A percentile compares a stretch with the other conserved stretches of the same genome.
Evolutionary conservation across 2,797 vertebrate species (phyloP).

Genomic region (Bradypodion ventrale): DNA sequence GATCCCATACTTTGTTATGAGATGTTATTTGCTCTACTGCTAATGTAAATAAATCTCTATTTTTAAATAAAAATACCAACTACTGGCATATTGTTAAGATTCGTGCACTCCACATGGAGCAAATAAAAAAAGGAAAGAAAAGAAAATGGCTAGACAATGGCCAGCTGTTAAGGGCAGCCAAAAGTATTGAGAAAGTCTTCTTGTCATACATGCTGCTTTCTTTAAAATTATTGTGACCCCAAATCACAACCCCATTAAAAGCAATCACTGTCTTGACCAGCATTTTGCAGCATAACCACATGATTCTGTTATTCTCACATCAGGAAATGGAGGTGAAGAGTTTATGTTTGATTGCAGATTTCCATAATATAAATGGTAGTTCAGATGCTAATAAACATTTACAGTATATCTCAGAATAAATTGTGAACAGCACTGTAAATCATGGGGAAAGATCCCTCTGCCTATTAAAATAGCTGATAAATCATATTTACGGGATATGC

Average conservation of each 20-base stretch:
- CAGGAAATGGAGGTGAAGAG: conserved; percentile 16
- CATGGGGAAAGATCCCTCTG: conserved; percentile 6
- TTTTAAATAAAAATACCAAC: not conserved
- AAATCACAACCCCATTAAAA: not conserved
- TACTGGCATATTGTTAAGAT: not conserved
- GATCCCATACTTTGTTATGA: not conserved
- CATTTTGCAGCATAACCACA: not conserved
- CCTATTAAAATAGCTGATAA: conserved; percentile 22
- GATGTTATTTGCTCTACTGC: not conserved
- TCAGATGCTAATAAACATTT: conserved; percentile 35
- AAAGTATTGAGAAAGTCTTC: not conserved
- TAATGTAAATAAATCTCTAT: not conserved
- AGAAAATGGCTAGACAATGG: not conserved
- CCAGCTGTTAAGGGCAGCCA: not conserved
- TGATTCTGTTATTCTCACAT: conserved; percentile 2
- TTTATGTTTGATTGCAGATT: conserved; percentile 13
- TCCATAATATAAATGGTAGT: conserved; percentile 15
- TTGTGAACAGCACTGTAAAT: conserved; percentile 29
- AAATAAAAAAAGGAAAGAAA: too few relatives aligned
- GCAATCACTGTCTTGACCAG: not conserved
- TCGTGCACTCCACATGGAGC: not conserved
- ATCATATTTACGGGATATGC: conserved; percentile 27
- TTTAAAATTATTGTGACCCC: conserved; percentile 7
- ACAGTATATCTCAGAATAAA: conserved; percentile 34
- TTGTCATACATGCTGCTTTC: not conserved